Percentiles rank a stretch among this genome's conserved stretches.
Conservation (phyloP, 2,797 vertebrate species). For the Fundulus diaphanus region DNA sequence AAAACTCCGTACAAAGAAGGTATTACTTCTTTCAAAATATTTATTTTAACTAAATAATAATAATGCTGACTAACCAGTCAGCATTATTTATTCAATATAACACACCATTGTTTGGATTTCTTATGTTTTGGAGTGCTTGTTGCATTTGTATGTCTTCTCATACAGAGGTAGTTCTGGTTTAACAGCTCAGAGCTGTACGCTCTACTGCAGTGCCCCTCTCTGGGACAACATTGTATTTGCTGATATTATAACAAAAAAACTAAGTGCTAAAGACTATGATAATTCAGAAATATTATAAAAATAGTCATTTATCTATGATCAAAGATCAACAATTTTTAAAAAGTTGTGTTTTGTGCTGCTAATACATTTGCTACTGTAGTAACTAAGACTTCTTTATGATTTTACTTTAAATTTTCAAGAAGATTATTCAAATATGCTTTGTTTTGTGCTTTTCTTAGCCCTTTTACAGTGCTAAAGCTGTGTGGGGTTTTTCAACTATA, state of each 20-base stretch:
- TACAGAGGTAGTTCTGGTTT: constrained; percentile 26
- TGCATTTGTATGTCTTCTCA: constrained; percentile 17
- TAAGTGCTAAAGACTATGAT: neutral
- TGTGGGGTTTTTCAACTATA: constrained; percentile 37
- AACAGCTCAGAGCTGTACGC: constrained; percentile 38
- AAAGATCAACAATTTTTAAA: neutral
- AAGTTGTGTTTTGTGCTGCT: neutral
- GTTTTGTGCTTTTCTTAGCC: constrained; percentile 6
- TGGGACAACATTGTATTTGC: constrained; percentile 70
- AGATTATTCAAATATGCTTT: neutral
- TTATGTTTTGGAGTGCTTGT: constrained; percentile 9
- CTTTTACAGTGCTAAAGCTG: constrained; percentile 6
- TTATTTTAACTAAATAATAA: no score
- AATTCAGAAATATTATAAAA: neutral
- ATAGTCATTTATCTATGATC: neutral
- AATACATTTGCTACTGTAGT: neutral
- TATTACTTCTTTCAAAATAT: neutral
- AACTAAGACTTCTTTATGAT: neutral
- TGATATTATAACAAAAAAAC: constrained; percentile 21
- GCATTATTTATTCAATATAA: neutral
- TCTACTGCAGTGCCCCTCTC: constrained; percentile 77
- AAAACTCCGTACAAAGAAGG: neutral
- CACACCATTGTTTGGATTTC: constrained; percentile 11
- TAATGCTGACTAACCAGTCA: no score
- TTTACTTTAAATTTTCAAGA: neutral